phyloP scores from a whole-genome alignment of 2,888 invertebrate species.

The Lysandra bellargus region DNA sequence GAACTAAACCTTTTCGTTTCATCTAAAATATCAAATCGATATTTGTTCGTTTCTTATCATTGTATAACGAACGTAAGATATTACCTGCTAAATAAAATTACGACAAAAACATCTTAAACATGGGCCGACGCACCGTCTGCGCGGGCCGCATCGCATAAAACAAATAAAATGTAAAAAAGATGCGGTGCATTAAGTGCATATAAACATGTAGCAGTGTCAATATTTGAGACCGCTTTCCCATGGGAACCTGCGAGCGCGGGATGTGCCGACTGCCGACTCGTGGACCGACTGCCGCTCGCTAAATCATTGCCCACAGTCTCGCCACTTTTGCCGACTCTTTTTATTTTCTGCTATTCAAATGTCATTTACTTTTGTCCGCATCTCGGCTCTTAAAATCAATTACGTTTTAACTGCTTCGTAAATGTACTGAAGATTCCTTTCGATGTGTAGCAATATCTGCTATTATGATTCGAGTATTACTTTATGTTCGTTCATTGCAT shows the following conservation, averaged over 20 bases:
- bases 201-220: constrained; percentile 80
- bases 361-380: constrained; percentile 61
- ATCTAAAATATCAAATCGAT: constrained; percentile 34
- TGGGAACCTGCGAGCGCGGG: constrained; percentile 64
- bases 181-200: constrained; percentile 80
- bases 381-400: constrained; percentile 57
- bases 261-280: background rate
- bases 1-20: background rate
- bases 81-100: constrained; percentile 72
- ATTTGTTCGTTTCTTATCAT: constrained; percentile 47
- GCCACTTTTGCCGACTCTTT: constrained; percentile 52
- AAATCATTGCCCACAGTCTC: constrained; percentile 60
- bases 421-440: background rate
- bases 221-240: constrained; percentile 77
- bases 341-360: constrained; percentile 76
- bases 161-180: constrained; percentile 78
- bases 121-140: constrained; percentile 74
- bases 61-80: constrained; percentile 54
- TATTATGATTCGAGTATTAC: constrained; percentile 13
- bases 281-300: constrained; percentile 50
- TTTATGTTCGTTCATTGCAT: background rate
- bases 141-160: constrained; percentile 65
- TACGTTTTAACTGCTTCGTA: constrained; percentile 50
- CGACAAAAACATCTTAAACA: constrained; percentile 71
- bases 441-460: constrained; percentile 4